Base-by-base conservation (phyloP, 2,797 vertebrate species). In the Clamator glandarius region DNA sequence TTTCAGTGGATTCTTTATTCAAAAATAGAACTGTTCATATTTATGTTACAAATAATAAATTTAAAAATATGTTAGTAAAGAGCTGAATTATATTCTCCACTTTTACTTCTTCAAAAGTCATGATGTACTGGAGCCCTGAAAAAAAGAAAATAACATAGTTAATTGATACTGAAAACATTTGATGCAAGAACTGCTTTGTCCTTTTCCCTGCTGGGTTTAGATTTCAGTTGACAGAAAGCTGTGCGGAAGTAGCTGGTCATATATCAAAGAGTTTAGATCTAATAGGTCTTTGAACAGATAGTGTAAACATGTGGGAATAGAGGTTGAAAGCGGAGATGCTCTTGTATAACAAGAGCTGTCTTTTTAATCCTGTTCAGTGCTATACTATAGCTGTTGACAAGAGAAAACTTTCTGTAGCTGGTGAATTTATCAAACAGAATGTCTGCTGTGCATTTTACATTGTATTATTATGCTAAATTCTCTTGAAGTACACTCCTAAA, bases 261-360 rank as follows among this genome's bases (percentile, higher is more conserved):
- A 81, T 96, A 97, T 97, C 97, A 97, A 93, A 97, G 96, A 93
- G 73, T 92, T 96, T 79, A 85, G 93, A 95, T 97, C 95, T 95
- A 95, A 96, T 88, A 93, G 88, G 84, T 55, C 95, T 97, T 97
- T 97, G 96, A 97, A 96, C 90, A 90, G 88, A 81, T n/a, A 79
- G 69, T 75, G 91, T 95, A 96, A 96, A 96, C 95, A 85, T 68
- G 61, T 44, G 97, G 97, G 96, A 96, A 96, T 87, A 78, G 92
- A 41, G 78, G 82, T 86, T 92, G 93, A 81, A 95, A 97, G 91
- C 78, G 66, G 91, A 35, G n/a, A 72, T 66, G 70, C 35, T 91
- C 50, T 82, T 85, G 67, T 51, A 4, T 62, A 95, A 66, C 39
- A 48, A 83, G 42, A 50, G 2, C 41, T 74, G 88, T 86, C 89